Conservation (phyloP, 1,140 invertebrate genomes). For the Tetramorium alpestre region DNA sequence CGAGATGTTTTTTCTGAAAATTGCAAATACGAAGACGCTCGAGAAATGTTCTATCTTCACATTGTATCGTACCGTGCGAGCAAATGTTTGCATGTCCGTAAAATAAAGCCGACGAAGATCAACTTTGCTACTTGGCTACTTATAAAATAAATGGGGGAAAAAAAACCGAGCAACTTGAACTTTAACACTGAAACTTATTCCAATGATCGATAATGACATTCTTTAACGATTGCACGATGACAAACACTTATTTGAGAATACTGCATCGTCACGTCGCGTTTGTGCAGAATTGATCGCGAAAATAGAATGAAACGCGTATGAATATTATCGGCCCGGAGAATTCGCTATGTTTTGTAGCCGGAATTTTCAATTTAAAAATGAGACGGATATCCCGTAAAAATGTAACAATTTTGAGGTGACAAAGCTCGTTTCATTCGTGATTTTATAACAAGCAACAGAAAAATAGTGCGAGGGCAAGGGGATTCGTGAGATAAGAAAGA, state of each 20-base stretch:
- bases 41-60: neutral
- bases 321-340: neutral
- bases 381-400: neutral
- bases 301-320: neutral
- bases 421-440: neutral
- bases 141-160: neutral
- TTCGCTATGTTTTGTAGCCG: neutral
- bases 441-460: neutral
- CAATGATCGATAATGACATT: neutral
- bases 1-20: constrained; percentile 97
- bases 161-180: neutral
- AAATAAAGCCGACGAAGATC: neutral
- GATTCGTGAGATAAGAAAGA: constrained; percentile 18
- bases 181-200: neutral
- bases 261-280: neutral
- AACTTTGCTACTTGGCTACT: neutral
- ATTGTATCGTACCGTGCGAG: neutral
- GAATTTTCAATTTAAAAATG: constrained; percentile 2
- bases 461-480: neutral
- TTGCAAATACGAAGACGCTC: constrained; percentile 48
- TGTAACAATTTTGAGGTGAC: neutral
- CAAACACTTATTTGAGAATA: neutral
- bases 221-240: neutral
- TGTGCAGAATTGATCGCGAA: neutral
- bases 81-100: neutral